Conservation (phyloP, 2,888 invertebrate species). For the Conistra vaccinii region DNA sequence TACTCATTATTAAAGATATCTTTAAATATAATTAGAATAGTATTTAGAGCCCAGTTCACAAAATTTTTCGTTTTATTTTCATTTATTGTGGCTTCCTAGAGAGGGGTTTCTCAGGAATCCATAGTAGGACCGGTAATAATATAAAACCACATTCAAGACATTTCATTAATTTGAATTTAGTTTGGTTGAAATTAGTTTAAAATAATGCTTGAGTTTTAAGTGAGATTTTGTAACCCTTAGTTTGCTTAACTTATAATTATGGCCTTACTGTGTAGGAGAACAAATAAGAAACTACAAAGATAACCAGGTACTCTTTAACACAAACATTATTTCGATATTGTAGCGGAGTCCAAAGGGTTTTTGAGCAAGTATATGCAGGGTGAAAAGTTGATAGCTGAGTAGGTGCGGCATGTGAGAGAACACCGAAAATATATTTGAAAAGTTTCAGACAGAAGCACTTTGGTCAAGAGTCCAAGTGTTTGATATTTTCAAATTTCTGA, state of each 20-base stretch:
- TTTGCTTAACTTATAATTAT: neutral
- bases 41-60: conserved; percentile 7
- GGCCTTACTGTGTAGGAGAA: neutral
- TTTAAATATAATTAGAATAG: neutral
- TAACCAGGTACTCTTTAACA: neutral
- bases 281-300: neutral
- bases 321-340: neutral
- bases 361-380: too few species aligned
- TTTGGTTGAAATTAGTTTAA: conserved; percentile 1
- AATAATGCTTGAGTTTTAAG: neutral
- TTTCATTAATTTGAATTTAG: too few species aligned
- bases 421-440: too few species aligned
- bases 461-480: too few species aligned
- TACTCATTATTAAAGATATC: neutral
- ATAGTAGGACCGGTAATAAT: neutral
- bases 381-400: too few species aligned
- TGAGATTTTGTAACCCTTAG: neutral
- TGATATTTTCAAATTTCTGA: too few species aligned
- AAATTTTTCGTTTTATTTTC: neutral
- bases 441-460: too few species aligned
- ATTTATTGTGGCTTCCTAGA: neutral
- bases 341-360: too few species aligned
- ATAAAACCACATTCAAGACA: neutral
- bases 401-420: too few species aligned
- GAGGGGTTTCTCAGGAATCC: conserved; percentile 19